A percentile compares a stretch with the other conserved stretches of the same genome.
These are phyloP conservation scores for Petrophora chlorosata DNA, from an alignment of 2,888 invertebrate genomes.

Conservation along the genomic window DNA sequence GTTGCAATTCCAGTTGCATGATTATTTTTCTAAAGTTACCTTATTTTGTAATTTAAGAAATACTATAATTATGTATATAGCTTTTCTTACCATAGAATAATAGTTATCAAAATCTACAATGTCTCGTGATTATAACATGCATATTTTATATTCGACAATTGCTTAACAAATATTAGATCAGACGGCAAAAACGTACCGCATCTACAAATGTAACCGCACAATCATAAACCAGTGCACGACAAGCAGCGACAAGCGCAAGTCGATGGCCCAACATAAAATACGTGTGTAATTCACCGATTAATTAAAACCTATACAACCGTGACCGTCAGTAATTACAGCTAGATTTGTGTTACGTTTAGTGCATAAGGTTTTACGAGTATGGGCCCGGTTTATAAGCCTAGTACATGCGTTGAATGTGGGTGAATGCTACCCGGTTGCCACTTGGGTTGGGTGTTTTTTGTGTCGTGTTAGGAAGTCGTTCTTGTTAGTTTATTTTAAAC, in stretches of 20 bases:
- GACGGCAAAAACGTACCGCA: slow-evolving; percentile 6
- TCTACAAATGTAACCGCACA: slow-evolving; percentile 47
- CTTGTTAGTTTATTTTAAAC: too few relatives aligned
- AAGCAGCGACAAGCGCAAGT: slow-evolving; percentile 53
- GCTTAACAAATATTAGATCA: too few relatives aligned
- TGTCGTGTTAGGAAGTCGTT: slow-evolving; percentile 9
- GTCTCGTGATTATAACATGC: too few relatives aligned
- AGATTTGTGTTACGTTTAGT: slow-evolving; percentile 68
- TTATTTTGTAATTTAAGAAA: neutral
- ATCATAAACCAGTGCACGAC: slow-evolving; percentile 55
- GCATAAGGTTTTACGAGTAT: slow-evolving; percentile 55
- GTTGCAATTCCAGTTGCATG: too few relatives aligned
- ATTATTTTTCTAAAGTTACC: neutral
- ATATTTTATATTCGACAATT: too few relatives aligned
- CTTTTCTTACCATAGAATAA: too few relatives aligned
- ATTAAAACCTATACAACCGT: slow-evolving; percentile 80
- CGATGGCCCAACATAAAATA: slow-evolving; percentile 64
- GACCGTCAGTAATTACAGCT: slow-evolving; percentile 69
- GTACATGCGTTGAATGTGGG: slow-evolving; percentile 4
- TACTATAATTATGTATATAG: neutral
- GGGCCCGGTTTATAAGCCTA: slow-evolving; percentile 14
- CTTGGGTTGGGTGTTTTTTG: neutral
- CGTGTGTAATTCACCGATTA: slow-evolving; percentile 80
- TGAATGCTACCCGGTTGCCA: neutral
- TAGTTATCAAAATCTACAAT: too few relatives aligned